These are phyloP conservation scores for Cactoblastis cactorum DNA, from an alignment of 2,888 invertebrate species.

Conservation along the genomic window DNA sequence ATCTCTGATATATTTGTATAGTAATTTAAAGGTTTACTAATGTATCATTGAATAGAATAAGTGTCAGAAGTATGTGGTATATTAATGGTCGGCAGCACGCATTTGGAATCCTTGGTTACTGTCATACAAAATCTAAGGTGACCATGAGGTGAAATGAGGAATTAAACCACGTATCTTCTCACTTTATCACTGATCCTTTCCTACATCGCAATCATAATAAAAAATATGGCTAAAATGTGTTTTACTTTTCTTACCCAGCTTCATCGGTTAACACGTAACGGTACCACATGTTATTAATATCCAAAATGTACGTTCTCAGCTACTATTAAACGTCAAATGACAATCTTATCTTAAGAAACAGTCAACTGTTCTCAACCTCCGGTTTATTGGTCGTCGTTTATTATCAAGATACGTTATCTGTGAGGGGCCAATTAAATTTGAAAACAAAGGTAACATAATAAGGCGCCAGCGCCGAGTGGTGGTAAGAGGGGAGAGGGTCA, in stretches of 20 bases:
- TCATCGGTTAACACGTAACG: not conserved
- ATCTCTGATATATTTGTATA: too few relatives aligned
- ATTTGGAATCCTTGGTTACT: too few relatives aligned
- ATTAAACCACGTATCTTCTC: too few relatives aligned
- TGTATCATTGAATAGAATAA: too few relatives aligned
- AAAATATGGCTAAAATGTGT: not conserved
- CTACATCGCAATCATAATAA: not conserved
- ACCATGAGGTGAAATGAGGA: too few relatives aligned
- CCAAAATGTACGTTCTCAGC: slow-evolving; percentile 25
- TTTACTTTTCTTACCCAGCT: not conserved
- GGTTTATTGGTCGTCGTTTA: slow-evolving; percentile 77
- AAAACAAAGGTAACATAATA: slow-evolving; percentile 79
- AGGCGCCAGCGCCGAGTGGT: slow-evolving; percentile 63
- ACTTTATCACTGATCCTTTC: too few relatives aligned
- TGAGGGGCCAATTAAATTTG: slow-evolving; percentile 78
- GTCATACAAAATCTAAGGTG: too few relatives aligned
- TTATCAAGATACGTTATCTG: slow-evolving; percentile 78
- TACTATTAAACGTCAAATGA: slow-evolving; percentile 59
- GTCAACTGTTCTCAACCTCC: slow-evolving; percentile 65
- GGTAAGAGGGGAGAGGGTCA: slow-evolving; percentile 37
- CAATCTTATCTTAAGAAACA: slow-evolving; percentile 68
- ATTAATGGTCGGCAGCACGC: too few relatives aligned
- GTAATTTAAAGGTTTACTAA: too few relatives aligned
- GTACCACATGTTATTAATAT: slow-evolving; percentile 24
- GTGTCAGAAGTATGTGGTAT: too few relatives aligned